Base-by-base conservation (phyloP, 2,797 vertebrate species). In the Helicolenus hilgendorfi region DNA sequence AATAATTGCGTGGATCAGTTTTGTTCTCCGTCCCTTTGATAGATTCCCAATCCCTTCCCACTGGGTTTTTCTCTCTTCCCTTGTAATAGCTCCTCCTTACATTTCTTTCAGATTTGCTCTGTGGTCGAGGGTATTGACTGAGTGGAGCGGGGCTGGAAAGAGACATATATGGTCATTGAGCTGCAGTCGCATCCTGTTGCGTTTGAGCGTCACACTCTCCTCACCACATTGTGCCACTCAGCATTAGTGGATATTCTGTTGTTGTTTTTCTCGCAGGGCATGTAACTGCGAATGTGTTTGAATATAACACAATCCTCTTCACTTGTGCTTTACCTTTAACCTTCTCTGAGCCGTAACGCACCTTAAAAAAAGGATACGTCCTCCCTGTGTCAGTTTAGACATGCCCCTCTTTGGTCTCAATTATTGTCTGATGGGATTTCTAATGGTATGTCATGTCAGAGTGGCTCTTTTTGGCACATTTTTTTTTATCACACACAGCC, bases 351-450 rank as follows among this genome's bases (percentile, higher is more conserved):
- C 76, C 79, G 41, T 56, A 49, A 58, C 20, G 8, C 72, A 79
- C 29, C 72, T 82, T 70, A 59, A 68, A 90, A 53, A 87, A 72
- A 88, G 45, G 41, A 83, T 22, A 62, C 29, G 38, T 78, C 72
- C 58, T 77, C 70, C 69, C 14, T 11, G 62, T 92, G 92, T 90
- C 91, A 86, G 72, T 91, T 86, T 56, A 62, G 86, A 93, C 71
- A 74, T 81, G 86, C 29, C 81, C 79, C 45, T 89, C 78, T 86
- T 87, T 91, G 86, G 70, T 89, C 92, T 94, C 89, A 92, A 87
- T 94, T 94, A 94, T 91, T 86, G 78, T 89, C 84, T 65, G 92
- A 92, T 89, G 82, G 90, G 89, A 88, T 88, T 93, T 93, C 78
- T 91, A 92, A 91, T 89, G 79, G 79, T 81, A 69, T 60, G 75